Evolutionary conservation across 2,888 invertebrate species (phyloP).

Genomic region (Resseliella maxima): DNA sequence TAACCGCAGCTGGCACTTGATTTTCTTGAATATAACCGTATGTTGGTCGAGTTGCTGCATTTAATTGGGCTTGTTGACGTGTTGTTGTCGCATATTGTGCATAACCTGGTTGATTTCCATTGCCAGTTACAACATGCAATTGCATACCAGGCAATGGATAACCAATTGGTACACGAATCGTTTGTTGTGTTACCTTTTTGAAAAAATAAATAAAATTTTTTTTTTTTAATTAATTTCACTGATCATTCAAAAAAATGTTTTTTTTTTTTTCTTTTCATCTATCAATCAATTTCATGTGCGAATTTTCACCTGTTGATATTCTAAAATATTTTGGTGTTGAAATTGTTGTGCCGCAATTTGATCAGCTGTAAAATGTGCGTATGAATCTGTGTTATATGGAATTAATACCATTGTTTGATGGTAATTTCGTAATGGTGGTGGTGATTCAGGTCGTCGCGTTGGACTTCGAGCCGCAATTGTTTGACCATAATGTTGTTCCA

Average conservation of each 20-base stretch:
- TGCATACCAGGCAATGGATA: slow-evolving; percentile 69
- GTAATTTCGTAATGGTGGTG: slow-evolving; percentile 76
- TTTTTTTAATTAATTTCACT: background rate
- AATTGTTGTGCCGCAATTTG: slow-evolving; percentile 65
- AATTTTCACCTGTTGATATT: slow-evolving; percentile 68
- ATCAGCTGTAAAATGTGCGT: slow-evolving; percentile 66
- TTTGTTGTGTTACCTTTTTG: slow-evolving; percentile 68
- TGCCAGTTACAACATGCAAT: slow-evolving; percentile 67
- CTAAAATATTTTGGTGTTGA: slow-evolving; percentile 67
- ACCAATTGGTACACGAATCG: slow-evolving; percentile 68
- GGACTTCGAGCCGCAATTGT: slow-evolving; percentile 68
- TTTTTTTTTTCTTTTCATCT: slow-evolving; percentile 57
- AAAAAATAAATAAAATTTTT: background rate
- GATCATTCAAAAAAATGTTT: slow-evolving; percentile 54
- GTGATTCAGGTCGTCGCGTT: slow-evolving; percentile 74
- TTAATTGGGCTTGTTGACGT: slow-evolving; percentile 57
- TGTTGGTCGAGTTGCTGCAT: background rate
- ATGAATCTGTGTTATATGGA: slow-evolving; percentile 72
- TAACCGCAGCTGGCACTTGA: slow-evolving; percentile 45
- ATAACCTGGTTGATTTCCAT: slow-evolving; percentile 61
- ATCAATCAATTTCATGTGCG: background rate
- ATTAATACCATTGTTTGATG: slow-evolving; percentile 78
- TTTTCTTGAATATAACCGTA: slow-evolving; percentile 26
- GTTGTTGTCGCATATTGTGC: slow-evolving; percentile 63
- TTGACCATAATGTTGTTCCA: slow-evolving; percentile 62